Evolutionary conservation across 2,888 invertebrate genomes (phyloP), one percentile per base, ranked within the genome.

Genomic region (Polia nebulosa): DNA sequence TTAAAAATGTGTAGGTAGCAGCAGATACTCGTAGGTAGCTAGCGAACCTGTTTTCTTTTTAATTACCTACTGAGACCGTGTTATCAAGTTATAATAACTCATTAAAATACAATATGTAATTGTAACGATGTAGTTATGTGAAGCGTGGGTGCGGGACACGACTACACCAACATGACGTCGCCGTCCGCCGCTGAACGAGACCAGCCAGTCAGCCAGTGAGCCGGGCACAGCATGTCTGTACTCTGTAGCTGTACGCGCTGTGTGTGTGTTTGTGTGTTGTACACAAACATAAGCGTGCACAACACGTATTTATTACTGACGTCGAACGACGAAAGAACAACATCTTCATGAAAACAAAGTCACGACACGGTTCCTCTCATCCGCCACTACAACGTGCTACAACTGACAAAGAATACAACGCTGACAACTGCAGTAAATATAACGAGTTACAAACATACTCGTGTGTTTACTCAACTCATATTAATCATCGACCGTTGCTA

Each of bases 41-140:
- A 41, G 11, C 22, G 44, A 44, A 69, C 59, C 29, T 11, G 60
- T 66, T 72, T 57, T 71, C 34, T 59, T 60, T 64, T 52, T 66
- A 45, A 66, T 60, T 47, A 39, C 22, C 9, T 17, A 13, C 59
- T 32, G 39, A n/a, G 58, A 39, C 34, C 32, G 22, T 45, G 64
- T 17, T 59, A 55, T 34, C 20, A 45, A 20, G 22, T 25, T 29
- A 36, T 52, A 44, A 69, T 52, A 60, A 41, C 51, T 60, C 60
- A 73, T 67, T 67, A 61, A 47, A 72, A 66, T 45, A 68, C 39
- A 67, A 41, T 68, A 56, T 66, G 39, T 72, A 41, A 53, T 59
- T 44, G 36, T 59, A 61, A 41, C 34, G 34, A 47, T 9, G 25
- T 15, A 36, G 52, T 34, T 15, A 17, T 25, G 39, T 11, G 22